Evolutionary conservation across 2,888 invertebrate genomes (phyloP).

Genomic region (Drosophila prostipennis): DNA sequence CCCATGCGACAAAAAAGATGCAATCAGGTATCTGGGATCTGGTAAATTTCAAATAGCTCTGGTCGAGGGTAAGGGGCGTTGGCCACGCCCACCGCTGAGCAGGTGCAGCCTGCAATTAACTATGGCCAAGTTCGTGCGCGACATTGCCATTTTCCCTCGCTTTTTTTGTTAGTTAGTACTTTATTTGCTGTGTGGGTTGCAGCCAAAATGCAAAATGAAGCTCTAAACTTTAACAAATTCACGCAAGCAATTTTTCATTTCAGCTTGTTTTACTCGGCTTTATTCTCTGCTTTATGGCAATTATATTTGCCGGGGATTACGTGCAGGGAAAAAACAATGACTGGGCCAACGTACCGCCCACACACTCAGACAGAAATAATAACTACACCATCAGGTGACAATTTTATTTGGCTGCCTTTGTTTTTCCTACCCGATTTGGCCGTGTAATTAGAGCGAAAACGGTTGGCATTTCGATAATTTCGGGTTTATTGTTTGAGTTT

Average conservation of each 20-base stretch:
- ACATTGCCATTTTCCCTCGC: conserved; percentile 34
- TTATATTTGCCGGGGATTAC: conserved; percentile 34
- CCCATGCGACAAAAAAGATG: conserved; percentile 74
- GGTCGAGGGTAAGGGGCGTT: conserved; percentile 48
- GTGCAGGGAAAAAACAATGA: conserved; percentile 28
- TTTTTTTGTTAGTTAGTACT: conserved; percentile 4
- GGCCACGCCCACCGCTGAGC: conserved; percentile 59
- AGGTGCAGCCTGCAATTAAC: conserved; percentile 65
- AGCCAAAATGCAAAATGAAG: conserved; percentile 72
- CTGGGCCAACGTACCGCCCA: conserved; percentile 16
- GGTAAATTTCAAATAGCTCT: conserved; percentile 59
- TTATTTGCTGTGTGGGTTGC: conserved; percentile 14
- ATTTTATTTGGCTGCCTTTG: conserved; percentile 34
- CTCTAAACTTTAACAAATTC: conserved; percentile 84
- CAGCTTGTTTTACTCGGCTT: not conserved
- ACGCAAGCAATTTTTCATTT: conserved; percentile 70
- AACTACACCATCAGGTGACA: conserved; percentile 45
- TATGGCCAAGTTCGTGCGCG: conserved; percentile 62
- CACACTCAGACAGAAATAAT: conserved; percentile 11
- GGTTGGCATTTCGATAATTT: conserved; percentile 71
- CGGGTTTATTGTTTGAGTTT: conserved; percentile 18
- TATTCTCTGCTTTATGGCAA: conserved; percentile 33
- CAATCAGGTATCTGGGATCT: conserved; percentile 57
- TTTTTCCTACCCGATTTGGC: conserved; percentile 20
- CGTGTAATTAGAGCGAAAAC: conserved; percentile 65